Percentiles rank a stretch among this genome's conserved stretches.
Conservation (phyloP, 2,113 vertebrate genomes). For the Tricholaema leucomelas region DNA sequence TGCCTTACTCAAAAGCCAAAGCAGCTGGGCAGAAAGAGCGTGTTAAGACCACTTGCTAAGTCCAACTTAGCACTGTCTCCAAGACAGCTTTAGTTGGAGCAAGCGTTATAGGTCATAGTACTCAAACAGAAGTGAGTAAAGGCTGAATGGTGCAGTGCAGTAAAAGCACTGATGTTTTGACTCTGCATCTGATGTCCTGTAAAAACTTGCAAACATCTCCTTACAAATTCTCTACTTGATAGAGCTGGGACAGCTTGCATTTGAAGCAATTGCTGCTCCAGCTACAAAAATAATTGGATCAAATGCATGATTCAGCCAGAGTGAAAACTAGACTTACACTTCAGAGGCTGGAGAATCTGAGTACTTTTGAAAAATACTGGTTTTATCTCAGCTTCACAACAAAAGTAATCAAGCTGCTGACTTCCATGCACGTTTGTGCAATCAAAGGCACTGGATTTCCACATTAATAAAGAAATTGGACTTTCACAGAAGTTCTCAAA, state of each 20-base stretch:
- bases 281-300: neutral
- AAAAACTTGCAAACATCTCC: neutral
- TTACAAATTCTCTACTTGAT: neutral
- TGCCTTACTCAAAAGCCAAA: constrained; percentile 7
- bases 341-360: neutral
- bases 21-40: neutral
- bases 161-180: neutral
- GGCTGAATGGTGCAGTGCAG: neutral
- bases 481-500: neutral
- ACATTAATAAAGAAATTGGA: neutral
- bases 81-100: neutral
- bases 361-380: neutral
- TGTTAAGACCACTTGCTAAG: neutral
- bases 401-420: neutral
- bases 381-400: neutral
- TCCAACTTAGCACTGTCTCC: neutral
- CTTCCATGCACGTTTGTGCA: neutral
- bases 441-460: neutral
- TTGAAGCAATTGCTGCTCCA: neutral
- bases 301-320: neutral
- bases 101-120: neutral
- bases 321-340: neutral
- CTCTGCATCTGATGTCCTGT: neutral
- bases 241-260: neutral
- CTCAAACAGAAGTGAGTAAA: neutral